These are phyloP conservation scores for Scytalopus superciliaris DNA, from an alignment of 2,113 vertebrate genomes.

Conservation along the genomic window DNA sequence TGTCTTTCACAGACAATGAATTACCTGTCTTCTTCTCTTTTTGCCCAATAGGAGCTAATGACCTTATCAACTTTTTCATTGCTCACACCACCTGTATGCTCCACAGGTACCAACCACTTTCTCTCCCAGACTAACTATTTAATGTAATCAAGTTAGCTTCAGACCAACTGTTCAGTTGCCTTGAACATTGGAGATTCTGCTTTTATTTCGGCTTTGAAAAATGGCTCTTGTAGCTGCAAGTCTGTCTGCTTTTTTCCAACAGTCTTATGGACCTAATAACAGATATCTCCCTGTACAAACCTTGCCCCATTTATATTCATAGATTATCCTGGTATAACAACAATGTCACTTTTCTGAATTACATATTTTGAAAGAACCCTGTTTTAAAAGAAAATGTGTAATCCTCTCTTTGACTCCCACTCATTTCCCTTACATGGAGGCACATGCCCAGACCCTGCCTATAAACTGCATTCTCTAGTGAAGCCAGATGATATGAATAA, in stretches of 20 bases:
- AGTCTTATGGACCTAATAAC: background rate
- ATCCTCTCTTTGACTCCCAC: background rate
- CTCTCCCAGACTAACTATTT: background rate
- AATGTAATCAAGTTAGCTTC: background rate
- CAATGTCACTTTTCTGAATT: background rate
- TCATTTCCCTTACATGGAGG: background rate
- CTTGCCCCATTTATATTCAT: background rate
- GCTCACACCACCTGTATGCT: background rate
- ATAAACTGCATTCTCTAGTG: background rate
- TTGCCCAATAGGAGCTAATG: background rate
- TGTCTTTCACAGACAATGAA: background rate
- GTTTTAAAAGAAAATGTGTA: background rate
- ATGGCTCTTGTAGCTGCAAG: background rate
- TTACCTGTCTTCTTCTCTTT: conserved; percentile 5
- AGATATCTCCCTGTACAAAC: background rate
- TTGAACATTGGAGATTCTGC: background rate
- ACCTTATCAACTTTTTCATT: conserved; percentile 23
- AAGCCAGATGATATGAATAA: background rate
- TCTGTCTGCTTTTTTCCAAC: background rate
- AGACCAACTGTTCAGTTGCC: background rate
- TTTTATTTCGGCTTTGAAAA: conserved; percentile 33
- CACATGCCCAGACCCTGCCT: background rate
- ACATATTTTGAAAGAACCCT: background rate
- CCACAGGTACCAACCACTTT: background rate
- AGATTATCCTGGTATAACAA: background rate